Conservation (phyloP, 2,113 vertebrate species). For the Tupaia chinensis region DNA sequence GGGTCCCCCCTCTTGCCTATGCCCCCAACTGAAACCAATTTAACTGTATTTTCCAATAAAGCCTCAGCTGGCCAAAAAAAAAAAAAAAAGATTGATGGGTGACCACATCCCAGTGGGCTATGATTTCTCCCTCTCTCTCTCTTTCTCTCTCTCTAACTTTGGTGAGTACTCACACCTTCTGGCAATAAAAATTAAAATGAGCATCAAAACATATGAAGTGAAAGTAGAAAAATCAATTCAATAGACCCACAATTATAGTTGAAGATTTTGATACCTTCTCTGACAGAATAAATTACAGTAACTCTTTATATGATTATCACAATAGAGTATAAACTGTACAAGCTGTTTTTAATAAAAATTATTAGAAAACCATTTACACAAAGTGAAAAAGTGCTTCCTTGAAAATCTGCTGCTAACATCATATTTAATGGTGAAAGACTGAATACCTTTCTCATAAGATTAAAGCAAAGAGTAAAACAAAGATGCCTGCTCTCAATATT, state of each 20-base stretch:
- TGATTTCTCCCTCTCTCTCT: no score
- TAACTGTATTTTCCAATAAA: no score
- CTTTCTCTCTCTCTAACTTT: no score
- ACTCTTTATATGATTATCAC: neutral
- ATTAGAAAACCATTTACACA: neutral
- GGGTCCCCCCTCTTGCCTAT: no score
- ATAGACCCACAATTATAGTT: neutral
- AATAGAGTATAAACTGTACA: neutral
- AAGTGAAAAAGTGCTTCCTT: neutral
- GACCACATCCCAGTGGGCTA: no score
- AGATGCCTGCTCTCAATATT: neutral
- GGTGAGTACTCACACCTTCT: no score
- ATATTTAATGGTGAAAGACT: neutral
- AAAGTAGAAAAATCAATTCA: neutral
- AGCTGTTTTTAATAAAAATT: neutral
- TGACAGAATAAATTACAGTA: neutral
- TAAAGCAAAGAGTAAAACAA: neutral
- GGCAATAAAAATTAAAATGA: neutral
- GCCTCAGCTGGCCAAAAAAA: no score
- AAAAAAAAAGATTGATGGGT: no score
- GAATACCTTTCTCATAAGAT: neutral
- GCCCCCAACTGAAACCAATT: no score
- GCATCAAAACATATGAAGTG: neutral
- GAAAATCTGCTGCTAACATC: neutral
- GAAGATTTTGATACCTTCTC: neutral